A percentile compares a stretch with the other conserved stretches of the same genome.
Evolutionary conservation across 1,140 invertebrate genomes (phyloP).

Genomic region (Monochamus saltuarius): DNA sequence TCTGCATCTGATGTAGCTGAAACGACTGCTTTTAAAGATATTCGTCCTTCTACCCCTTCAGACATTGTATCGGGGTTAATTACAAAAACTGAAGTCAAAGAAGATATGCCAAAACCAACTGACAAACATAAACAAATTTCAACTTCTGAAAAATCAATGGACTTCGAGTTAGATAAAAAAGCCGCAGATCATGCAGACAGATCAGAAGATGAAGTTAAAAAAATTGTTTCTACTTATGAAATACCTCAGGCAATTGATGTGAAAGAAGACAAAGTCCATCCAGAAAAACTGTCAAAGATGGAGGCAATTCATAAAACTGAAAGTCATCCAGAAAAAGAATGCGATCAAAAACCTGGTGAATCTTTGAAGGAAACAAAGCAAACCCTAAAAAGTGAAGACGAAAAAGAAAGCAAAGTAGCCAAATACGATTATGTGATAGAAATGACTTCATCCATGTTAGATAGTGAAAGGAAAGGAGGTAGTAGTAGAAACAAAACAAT

Average conservation of each 20-base stretch:
- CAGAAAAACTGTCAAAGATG: background rate
- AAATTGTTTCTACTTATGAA: background rate
- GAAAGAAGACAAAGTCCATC: no score
- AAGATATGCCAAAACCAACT: constrained; percentile 7
- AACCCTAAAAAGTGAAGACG: constrained; percentile 5
- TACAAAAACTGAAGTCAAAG: constrained; percentile 8
- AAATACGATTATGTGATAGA: background rate
- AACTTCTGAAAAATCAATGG: background rate
- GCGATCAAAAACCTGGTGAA: background rate
- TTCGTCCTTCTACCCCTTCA: background rate
- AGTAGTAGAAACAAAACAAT: no score
- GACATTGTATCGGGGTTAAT: background rate
- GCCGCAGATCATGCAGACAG: background rate
- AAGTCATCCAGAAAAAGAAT: background rate
- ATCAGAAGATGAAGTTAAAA: constrained; percentile 1
- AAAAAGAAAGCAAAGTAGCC: constrained; percentile 1
- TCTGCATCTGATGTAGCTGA: background rate
- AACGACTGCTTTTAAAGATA: no score
- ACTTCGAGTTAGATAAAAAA: no score
- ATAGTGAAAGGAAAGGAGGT: no score
- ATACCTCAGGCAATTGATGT: background rate
- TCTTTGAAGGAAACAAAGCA: background rate
- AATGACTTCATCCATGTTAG: no score
- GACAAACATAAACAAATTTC: background rate
- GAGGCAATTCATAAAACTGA: background rate